These are phyloP conservation scores for Thysanoteuthis rhombus DNA, from an alignment of 2,888 invertebrate species.

Conservation along the genomic window DNA sequence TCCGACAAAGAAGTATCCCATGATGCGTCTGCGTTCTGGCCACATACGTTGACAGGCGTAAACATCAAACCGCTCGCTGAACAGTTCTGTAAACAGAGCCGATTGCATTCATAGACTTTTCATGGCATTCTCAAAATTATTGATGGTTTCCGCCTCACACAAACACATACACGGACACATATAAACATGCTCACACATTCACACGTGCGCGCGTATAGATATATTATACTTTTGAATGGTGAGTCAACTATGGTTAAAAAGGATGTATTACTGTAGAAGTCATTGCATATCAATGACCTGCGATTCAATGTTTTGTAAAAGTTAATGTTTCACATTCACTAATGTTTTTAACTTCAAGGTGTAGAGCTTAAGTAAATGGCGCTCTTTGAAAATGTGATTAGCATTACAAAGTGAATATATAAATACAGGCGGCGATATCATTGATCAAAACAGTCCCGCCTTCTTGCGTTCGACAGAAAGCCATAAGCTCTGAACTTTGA, in stretches of 20 bases:
- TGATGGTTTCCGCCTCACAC: too few species aligned
- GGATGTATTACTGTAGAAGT: background rate
- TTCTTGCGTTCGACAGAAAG: background rate
- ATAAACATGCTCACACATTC: background rate
- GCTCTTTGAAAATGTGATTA: background rate
- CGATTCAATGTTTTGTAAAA: background rate
- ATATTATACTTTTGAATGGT: background rate
- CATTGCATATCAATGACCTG: background rate
- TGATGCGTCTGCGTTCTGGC: too few species aligned
- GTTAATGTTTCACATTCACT: background rate
- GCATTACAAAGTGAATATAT: background rate
- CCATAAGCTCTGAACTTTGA: too few species aligned
- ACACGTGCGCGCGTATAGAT: background rate
- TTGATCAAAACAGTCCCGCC: background rate
- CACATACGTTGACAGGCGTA: too few species aligned
- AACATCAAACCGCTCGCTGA: too few species aligned
- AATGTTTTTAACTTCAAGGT: background rate
- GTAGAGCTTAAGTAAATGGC: background rate
- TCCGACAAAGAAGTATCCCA: too few species aligned
- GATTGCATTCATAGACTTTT: too few species aligned
- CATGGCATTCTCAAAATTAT: too few species aligned
- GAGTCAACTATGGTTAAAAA: background rate
- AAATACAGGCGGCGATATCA: background rate
- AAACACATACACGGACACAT: background rate
- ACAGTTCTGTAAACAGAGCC: too few species aligned